Conservation (phyloP, 2,113 vertebrate genomes). For the Syrrhaptes paradoxus region DNA sequence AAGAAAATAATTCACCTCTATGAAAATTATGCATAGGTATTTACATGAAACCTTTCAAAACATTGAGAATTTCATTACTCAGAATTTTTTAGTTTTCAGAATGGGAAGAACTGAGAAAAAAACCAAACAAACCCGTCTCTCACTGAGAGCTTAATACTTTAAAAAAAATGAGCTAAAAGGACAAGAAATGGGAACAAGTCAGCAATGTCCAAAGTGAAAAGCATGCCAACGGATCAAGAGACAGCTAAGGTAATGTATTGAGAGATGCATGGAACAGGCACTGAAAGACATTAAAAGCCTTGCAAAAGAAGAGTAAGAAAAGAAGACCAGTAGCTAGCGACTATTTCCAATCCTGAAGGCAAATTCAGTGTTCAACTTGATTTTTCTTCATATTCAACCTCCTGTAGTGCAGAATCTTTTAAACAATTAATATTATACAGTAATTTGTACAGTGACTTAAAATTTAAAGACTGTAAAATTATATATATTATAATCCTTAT, state of each 20-base stretch:
- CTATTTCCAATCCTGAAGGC: neutral
- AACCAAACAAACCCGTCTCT: neutral
- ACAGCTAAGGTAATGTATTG: neutral
- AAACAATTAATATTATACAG: neutral
- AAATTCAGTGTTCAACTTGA: neutral
- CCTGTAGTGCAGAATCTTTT: neutral
- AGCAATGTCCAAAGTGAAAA: neutral
- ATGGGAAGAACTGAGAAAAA: neutral
- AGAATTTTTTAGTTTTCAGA: neutral
- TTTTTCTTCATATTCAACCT: neutral
- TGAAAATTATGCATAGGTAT: neutral
- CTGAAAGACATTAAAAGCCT: neutral
- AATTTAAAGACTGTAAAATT: neutral
- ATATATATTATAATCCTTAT: neutral
- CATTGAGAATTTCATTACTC: neutral
- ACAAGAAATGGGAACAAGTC: neutral
- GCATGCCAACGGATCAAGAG: neutral
- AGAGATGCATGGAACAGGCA: neutral
- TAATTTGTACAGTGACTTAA: neutral
- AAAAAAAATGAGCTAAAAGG: neutral
- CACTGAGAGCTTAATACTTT: neutral
- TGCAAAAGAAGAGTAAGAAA: neutral
- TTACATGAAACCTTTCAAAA: neutral
- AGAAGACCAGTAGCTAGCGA: neutral
- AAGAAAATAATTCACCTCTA: neutral